A percentile compares a stretch with the other conserved stretches of the same genome.
These are phyloP conservation scores for Hippasteria phrygiana DNA, from an alignment of 53 echinoderm and acorn worm species.

Conservation along the genomic window DNA sequence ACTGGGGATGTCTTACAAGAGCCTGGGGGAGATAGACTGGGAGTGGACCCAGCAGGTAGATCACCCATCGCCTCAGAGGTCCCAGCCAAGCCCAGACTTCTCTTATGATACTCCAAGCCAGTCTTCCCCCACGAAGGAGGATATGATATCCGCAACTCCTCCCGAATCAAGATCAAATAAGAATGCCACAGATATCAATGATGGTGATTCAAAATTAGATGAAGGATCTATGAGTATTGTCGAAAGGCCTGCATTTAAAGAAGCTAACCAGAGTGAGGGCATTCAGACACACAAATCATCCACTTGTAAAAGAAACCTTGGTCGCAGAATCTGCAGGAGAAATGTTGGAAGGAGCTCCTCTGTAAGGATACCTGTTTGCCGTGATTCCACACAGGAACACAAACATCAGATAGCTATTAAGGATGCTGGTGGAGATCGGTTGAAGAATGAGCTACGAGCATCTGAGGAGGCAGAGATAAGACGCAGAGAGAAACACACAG, in stretches of 20 bases:
- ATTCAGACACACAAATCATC: background rate
- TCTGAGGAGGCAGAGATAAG: background rate
- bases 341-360: background rate
- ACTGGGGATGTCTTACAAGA: constrained; percentile 66
- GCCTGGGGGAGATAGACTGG: constrained; percentile 67
- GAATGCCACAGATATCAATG: background rate
- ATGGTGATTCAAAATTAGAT: background rate
- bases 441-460: background rate
- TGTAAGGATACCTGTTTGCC: background rate
- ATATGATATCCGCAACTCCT: background rate
- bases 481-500: background rate
- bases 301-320: background rate
- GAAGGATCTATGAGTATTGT: background rate
- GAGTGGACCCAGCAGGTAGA: constrained; percentile 70
- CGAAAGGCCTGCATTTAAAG: background rate
- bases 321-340: background rate
- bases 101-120: constrained; percentile 45
- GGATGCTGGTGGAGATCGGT: background rate
- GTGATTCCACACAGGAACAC: background rate
- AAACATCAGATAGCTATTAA: background rate
- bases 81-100: constrained; percentile 40
- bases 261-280: background rate
- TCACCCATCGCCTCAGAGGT: background rate
- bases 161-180: background rate
- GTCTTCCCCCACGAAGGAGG: background rate